Base-by-base conservation (phyloP, 2,888 invertebrate genomes). In the Cerceris rybyensis region DNA sequence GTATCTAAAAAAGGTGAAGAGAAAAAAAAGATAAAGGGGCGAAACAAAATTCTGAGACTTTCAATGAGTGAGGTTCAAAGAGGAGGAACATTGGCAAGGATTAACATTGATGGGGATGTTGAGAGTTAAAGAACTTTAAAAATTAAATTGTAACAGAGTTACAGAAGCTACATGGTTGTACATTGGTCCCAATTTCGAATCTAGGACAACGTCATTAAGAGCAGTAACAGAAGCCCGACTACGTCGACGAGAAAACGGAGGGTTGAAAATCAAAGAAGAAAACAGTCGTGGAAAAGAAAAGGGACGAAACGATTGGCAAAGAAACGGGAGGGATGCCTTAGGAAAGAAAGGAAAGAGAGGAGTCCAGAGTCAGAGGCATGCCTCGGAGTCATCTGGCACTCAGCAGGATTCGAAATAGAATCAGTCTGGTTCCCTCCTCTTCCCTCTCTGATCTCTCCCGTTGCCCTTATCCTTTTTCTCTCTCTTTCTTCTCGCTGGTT, bases 331-430 rank as follows among this genome's bases (percentile, higher is more conserved):
- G 28, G 11, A 4, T 17, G 49, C 49, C 16, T 46, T 60, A 71
- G 74, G 82, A 46, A 74, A 72, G 74, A 64, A 81, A 82, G 73
- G 84, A 80, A 82, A 70, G 75, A 65, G 63, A 46, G 64, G 64
- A 70, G 63, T 69, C 69, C 73, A 65, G 70, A 65, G 80, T 70
- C 78, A 83, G 81, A 84, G 78, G 81, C 84, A 76, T 80, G 82
- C 85, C 83, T 84, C 88, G 28, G 87, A 89, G 90, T 91, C 91
- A 91, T 91, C 91, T 90, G 91, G 90, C 90, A 89, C 90, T 91
- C 91, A 89, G 88, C 90, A 86, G 87, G 86, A 89, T 91, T 91
- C 86, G 88, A 91, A 91, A 91, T 90, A 91, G 91, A 91, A 88
- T 86, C 87, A 80, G 86, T 85, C 78, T 78, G 67, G 63, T 81